Conservation (phyloP, 2,888 invertebrate genomes). For the Frankliniella fusca region DNA sequence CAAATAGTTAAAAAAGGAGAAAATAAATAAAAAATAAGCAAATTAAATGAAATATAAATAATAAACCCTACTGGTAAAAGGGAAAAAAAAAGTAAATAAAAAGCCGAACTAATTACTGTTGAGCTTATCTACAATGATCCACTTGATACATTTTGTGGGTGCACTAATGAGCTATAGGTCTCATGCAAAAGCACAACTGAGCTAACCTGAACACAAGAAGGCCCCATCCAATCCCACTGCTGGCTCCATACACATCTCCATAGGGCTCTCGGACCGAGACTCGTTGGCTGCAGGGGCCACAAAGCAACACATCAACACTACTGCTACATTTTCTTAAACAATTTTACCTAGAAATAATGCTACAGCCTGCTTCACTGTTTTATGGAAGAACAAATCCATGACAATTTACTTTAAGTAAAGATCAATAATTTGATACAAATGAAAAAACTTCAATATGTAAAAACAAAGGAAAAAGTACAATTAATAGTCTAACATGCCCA, state of each 20-base stretch:
- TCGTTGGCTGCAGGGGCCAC: slow-evolving; percentile 5
- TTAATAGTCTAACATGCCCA: background rate
- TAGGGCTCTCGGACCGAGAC: slow-evolving; percentile 5
- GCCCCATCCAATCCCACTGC: slow-evolving; percentile 18
- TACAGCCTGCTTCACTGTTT: background rate
- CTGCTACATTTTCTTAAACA: background rate
- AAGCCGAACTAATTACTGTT: background rate
- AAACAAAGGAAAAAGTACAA: background rate
- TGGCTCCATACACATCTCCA: slow-evolving; percentile 16
- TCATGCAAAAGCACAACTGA: background rate
- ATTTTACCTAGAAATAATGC: background rate
- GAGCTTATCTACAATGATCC: background rate
- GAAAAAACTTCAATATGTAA: background rate
- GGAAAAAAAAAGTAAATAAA: background rate
- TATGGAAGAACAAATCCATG: too few species aligned
- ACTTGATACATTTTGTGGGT: background rate
- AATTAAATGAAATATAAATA: background rate
- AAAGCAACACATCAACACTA: slow-evolving; percentile 19
- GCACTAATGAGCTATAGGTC: too few species aligned
- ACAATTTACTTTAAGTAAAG: background rate
- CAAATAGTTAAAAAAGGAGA: slow-evolving; percentile 28
- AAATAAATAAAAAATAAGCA: slow-evolving; percentile 29
- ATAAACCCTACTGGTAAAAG: background rate
- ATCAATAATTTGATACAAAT: background rate
- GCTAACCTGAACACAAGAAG: slow-evolving; percentile 16